phyloP scores from a whole-genome alignment of 1,140 invertebrate species.

The Pseudomyrmex dendroicus region DNA sequence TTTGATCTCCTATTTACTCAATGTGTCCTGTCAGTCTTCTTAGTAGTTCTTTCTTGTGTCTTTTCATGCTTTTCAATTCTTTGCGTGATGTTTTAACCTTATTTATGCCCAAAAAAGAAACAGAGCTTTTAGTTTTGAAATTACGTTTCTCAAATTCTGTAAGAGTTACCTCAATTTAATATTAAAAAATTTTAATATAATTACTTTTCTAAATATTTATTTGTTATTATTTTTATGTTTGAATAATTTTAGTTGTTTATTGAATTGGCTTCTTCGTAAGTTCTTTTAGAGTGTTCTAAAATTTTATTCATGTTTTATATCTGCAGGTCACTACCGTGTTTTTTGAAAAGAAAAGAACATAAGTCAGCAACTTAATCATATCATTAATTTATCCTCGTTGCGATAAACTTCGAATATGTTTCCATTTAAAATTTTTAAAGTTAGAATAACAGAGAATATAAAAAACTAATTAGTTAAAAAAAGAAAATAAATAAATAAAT shows the following conservation, averaged over 20 bases:
- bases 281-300: no score
- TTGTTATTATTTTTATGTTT: no score
- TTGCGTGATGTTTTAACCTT: slow-evolving; percentile 11
- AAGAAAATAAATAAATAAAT: background rate
- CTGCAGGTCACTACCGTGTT: no score
- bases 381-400: background rate
- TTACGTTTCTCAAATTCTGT: background rate
- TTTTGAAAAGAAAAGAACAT: no score
- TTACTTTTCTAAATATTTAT: background rate
- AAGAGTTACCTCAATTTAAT: background rate
- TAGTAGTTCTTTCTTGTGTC: background rate
- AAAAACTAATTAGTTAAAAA: background rate
- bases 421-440: background rate
- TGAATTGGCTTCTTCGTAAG: no score
- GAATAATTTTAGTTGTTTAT: no score
- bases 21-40: slow-evolving; percentile 32
- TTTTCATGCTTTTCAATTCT: background rate
- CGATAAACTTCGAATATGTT: background rate
- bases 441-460: background rate
- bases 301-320: no score
- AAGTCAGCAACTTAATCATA: no score
- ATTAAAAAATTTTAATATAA: background rate
- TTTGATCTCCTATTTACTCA: slow-evolving; percentile 60
- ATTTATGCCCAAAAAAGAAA: slow-evolving; percentile 5
- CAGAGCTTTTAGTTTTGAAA: background rate